phyloP scores from a whole-genome alignment of 2,797 vertebrate species.

The Scarus forsteni region DNA sequence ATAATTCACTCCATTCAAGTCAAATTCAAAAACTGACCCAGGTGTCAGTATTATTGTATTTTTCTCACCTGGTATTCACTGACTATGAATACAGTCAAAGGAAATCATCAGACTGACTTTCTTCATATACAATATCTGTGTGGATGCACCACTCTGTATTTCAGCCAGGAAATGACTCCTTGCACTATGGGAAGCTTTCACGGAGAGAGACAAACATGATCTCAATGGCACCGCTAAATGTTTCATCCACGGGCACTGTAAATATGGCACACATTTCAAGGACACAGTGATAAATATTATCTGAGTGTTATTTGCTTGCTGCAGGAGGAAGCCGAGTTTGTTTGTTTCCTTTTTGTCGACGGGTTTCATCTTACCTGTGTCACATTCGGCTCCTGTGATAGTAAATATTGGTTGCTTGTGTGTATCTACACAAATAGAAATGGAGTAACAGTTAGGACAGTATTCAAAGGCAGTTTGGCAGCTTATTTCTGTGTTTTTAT shows the following conservation, averaged over 20 bases:
- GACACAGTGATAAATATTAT: constrained; percentile 45
- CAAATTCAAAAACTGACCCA: constrained; percentile 31
- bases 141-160: background rate
- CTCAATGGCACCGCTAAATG: constrained; percentile 30
- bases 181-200: constrained; percentile 13
- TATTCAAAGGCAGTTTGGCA: background rate
- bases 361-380: constrained; percentile 21
- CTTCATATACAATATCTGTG: background rate
- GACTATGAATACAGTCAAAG: constrained; percentile 19
- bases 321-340: constrained; percentile 33
- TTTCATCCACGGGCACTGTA: constrained; percentile 43
- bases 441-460: background rate
- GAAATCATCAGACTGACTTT: constrained; percentile 21
- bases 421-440: constrained; percentile 7
- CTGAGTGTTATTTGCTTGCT: constrained; percentile 32
- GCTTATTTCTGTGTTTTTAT: background rate
- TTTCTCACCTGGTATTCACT: constrained; percentile 16
- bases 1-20: constrained; percentile 42
- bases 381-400: background rate
- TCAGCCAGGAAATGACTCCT: constrained; percentile 3
- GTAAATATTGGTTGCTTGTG: constrained; percentile 17
- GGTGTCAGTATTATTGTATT: constrained; percentile 35
- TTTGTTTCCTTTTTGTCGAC: constrained; percentile 32
- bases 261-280: constrained; percentile 39
- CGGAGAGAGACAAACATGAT: constrained; percentile 36